A percentile compares a stretch with the other conserved stretches of the same genome.
These are phyloP conservation scores for Thysanoteuthis rhombus DNA, from an alignment of 2,888 invertebrate species.

Conservation along the genomic window DNA sequence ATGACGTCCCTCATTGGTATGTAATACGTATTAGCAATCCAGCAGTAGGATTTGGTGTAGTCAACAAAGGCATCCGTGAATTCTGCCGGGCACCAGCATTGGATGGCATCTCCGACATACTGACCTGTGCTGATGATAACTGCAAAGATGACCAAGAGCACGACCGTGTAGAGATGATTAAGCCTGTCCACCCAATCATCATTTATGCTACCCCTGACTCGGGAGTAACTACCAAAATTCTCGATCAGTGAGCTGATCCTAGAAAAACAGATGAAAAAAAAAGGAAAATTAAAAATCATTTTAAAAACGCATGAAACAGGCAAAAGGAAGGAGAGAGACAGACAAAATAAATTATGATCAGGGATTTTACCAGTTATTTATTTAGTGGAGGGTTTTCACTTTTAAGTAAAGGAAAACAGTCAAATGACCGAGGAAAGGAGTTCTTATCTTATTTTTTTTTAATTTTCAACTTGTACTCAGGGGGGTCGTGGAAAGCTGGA, in stretches of 20 bases:
- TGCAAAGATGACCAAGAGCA: constrained; percentile 56
- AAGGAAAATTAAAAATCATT: background rate
- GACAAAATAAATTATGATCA: too few relatives aligned
- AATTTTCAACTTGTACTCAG: too few relatives aligned
- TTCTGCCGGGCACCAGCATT: constrained; percentile 57
- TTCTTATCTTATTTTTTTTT: too few relatives aligned
- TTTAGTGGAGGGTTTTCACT: too few relatives aligned
- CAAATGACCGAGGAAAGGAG: too few relatives aligned
- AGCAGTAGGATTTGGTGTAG: constrained; percentile 55
- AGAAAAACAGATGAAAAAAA: constrained; percentile 33
- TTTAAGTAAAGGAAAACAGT: too few relatives aligned
- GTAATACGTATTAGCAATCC: constrained; percentile 61
- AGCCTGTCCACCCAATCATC: constrained; percentile 60
- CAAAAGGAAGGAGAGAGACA: too few relatives aligned
- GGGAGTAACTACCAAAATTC: constrained; percentile 51
- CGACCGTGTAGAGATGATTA: constrained; percentile 54
- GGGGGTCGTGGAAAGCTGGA: too few relatives aligned
- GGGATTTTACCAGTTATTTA: too few relatives aligned
- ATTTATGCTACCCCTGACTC: constrained; percentile 50
- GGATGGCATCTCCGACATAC: constrained; percentile 56
- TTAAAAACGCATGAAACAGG: too few relatives aligned
- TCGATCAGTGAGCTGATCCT: constrained; percentile 52
- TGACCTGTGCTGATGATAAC: constrained; percentile 55
- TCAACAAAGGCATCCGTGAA: constrained; percentile 51
- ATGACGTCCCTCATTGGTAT: constrained; percentile 53